Conservation (phyloP, 2,888 invertebrate genomes). For the Drosophila borealis region DNA sequence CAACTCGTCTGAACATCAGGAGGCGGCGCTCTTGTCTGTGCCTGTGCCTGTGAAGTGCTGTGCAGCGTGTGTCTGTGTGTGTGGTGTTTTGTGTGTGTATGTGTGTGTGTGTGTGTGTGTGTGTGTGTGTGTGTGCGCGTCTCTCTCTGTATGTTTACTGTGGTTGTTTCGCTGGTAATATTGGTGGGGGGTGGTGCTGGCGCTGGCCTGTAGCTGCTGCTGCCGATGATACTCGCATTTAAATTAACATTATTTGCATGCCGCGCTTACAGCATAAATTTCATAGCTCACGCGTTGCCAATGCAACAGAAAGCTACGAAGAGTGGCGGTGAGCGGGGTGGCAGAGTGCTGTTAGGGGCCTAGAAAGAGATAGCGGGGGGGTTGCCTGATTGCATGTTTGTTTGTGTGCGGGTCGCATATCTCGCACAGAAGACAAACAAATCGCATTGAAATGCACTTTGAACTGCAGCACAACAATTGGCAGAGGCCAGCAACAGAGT, state of each 20-base stretch:
- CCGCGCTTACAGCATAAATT: slow-evolving; percentile 76
- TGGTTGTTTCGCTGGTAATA: slow-evolving; percentile 24
- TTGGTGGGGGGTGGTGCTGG: slow-evolving; percentile 14
- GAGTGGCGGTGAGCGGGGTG: not conserved
- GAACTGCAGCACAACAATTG: slow-evolving; percentile 37
- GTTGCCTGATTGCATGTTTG: too few species aligned
- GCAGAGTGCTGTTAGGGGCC: not conserved
- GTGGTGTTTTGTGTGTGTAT: not conserved
- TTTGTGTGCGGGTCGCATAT: slow-evolving; percentile 13
- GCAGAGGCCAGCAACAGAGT: not conserved
- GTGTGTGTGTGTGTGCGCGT: slow-evolving; percentile 23
- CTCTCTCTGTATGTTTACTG: slow-evolving; percentile 28
- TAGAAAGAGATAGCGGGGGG: not conserved
- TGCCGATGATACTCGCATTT: slow-evolving; percentile 74
- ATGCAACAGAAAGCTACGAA: slow-evolving; percentile 4
- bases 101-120: not conserved
- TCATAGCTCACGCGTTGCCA: slow-evolving; percentile 44
- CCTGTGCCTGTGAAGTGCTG: not conserved
- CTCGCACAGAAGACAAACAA: slow-evolving; percentile 33
- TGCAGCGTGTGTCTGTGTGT: not conserved
- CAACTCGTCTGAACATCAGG: slow-evolving; percentile 4
- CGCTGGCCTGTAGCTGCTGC: slow-evolving; percentile 39
- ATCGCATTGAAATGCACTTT: slow-evolving; percentile 52
- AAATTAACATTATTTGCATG: slow-evolving; percentile 79
- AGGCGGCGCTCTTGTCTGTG: not conserved